Conservation (phyloP, 1,140 invertebrate species). For the Dreissena polymorpha region DNA sequence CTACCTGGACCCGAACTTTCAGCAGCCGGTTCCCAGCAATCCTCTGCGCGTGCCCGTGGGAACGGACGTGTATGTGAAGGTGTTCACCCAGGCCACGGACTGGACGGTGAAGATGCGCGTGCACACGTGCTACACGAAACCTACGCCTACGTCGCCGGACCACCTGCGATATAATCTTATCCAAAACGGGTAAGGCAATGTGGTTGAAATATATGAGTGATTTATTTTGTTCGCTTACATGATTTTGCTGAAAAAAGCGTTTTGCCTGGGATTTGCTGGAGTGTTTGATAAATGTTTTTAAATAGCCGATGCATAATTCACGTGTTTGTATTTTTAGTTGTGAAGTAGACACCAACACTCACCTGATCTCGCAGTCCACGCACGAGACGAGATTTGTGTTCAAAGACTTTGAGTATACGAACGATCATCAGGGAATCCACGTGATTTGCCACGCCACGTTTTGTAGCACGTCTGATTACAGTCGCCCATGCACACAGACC, state of each 20-base stretch:
- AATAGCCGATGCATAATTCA: too few species aligned
- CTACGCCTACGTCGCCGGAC: not conserved
- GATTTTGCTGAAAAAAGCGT: too few species aligned
- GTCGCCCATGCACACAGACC: too few species aligned
- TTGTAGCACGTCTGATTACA: too few species aligned
- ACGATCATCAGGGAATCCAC: conserved; percentile 25
- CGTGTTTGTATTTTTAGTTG: too few species aligned
- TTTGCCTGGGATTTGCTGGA: too few species aligned
- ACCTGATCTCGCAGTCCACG: too few species aligned
- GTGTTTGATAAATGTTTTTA: too few species aligned
- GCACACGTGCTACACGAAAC: conserved; percentile 40
- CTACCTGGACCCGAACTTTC: conserved; percentile 33
- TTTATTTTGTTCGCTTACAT: too few species aligned
- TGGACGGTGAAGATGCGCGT: conserved; percentile 34
- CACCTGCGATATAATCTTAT: conserved; percentile 25
- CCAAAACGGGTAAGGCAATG: conserved; percentile 18
- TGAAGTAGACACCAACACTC: too few species aligned
- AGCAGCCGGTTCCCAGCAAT: not conserved
- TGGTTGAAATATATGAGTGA: too few species aligned
- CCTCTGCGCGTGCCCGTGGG: conserved; percentile 23
- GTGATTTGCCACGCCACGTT: conserved; percentile 31
- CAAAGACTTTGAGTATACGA: conserved; percentile 34
- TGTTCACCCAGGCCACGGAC: conserved; percentile 19
- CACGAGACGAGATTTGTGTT: too few species aligned
- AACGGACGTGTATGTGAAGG: conserved; percentile 31